phyloP scores from a whole-genome alignment of 1,140 invertebrate genomes.

The Drosophila burlai region DNA sequence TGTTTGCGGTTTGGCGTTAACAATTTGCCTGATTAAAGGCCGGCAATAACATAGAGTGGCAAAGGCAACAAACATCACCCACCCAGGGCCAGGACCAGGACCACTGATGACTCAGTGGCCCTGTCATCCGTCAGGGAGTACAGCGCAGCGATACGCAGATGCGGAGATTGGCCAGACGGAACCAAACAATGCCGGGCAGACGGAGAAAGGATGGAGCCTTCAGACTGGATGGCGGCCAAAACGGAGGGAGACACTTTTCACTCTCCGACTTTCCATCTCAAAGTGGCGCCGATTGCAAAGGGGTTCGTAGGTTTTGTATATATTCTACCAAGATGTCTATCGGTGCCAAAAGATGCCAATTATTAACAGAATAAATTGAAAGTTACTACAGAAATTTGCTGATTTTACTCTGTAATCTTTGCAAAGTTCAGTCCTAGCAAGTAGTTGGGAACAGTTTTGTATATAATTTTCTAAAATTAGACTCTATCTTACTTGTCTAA shows the following conservation, averaged over 20 bases:
- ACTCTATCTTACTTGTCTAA: background rate
- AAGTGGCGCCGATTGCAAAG: background rate
- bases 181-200: constrained; percentile 5
- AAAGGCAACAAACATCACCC: background rate
- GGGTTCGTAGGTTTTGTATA: background rate
- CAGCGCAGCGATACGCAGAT: constrained; percentile 44
- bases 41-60: constrained; percentile 30
- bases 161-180: constrained; percentile 62
- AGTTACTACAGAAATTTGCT: background rate
- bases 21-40: constrained; percentile 80
- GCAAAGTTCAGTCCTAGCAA: too few relatives aligned
- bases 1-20: constrained; percentile 71
- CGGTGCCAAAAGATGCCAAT: background rate
- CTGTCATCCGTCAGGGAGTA: constrained; percentile 64
- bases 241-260: constrained; percentile 15
- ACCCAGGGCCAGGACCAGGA: constrained; percentile 1
- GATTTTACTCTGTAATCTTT: background rate
- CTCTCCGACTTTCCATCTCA: constrained; percentile 11
- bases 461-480: background rate
- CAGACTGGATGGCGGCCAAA: constrained; percentile 77
- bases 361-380: constrained; percentile 9
- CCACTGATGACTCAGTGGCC: constrained; percentile 66
- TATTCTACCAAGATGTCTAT: background rate
- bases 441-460: background rate
- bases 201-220: background rate